These are phyloP conservation scores for Agapornis canus DNA, from an alignment of 2,797 vertebrate genomes.

Conservation along the genomic window DNA sequence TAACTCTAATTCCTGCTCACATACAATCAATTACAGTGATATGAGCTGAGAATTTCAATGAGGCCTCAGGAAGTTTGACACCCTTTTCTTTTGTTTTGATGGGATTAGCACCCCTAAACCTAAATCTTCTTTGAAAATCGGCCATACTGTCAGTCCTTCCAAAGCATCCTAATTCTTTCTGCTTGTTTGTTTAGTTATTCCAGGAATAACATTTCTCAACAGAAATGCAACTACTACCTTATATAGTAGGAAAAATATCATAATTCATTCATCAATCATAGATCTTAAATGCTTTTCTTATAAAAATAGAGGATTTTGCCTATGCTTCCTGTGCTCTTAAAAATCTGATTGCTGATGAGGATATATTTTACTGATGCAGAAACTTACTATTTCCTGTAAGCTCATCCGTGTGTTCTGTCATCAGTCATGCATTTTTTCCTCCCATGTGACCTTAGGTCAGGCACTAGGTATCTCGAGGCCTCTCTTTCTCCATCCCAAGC, in stretches of 20 bases:
- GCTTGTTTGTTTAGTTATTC: background rate
- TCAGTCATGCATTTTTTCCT: background rate
- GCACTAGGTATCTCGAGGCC: background rate
- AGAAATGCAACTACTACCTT: background rate
- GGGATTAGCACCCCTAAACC: background rate
- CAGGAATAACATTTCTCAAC: background rate
- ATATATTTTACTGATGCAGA: background rate
- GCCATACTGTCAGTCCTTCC: background rate
- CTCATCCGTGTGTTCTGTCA: background rate
- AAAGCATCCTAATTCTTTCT: background rate
- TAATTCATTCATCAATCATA: background rate
- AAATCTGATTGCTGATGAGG: background rate
- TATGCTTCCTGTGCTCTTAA: background rate
- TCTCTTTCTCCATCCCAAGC: background rate
- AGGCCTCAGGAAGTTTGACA: background rate
- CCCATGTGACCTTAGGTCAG: background rate
- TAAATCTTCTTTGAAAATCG: slow-evolving; percentile 19
- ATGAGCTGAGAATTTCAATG: slow-evolving; percentile 46
- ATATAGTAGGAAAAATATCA: background rate
- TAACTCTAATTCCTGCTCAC: slow-evolving; percentile 25
- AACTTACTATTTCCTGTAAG: background rate
- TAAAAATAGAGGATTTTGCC: background rate
- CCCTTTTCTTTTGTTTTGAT: slow-evolving; percentile 14
- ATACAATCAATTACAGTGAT: slow-evolving; percentile 29
- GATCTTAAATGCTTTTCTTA: background rate